phyloP scores from a whole-genome alignment of 2,113 vertebrate species.

The Conger conger region DNA sequence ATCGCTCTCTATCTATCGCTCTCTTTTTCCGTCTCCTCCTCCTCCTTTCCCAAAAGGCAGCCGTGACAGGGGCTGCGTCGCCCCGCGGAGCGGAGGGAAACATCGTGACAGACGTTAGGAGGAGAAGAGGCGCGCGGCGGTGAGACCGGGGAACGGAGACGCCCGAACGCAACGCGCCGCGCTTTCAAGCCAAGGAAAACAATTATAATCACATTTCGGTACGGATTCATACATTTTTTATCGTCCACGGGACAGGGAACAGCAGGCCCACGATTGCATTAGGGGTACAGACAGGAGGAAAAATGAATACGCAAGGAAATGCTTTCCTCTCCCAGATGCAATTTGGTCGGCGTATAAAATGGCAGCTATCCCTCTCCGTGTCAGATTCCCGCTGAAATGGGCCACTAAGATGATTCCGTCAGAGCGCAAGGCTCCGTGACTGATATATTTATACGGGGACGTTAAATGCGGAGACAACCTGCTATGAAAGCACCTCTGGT shows the following conservation, averaged over 20 bases:
- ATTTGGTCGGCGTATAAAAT: constrained; percentile 52
- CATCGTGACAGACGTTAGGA: constrained; percentile 57
- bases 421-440: constrained; percentile 68
- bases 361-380: constrained; percentile 45
- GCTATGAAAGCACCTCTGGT: constrained; percentile 59
- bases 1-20: neutral
- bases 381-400: constrained; percentile 53
- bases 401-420: constrained; percentile 57
- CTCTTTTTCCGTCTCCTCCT: neutral
- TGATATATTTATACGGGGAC: constrained; percentile 72
- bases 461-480: constrained; percentile 62
- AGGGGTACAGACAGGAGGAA: constrained; percentile 55
- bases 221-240: constrained; percentile 44
- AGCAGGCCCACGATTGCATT: constrained; percentile 40
- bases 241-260: constrained; percentile 21
- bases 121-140: constrained; percentile 50
- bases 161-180: constrained; percentile 41
- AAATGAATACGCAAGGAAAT: constrained; percentile 65
- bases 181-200: constrained; percentile 44
- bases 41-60: constrained; percentile 15
- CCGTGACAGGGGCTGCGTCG: constrained; percentile 54
- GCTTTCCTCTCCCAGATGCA: constrained; percentile 50
- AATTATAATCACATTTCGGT: constrained; percentile 40
- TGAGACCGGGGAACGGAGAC: constrained; percentile 57
- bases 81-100: constrained; percentile 47